Base-by-base conservation (phyloP, 2,113 vertebrate genomes). In the Atlantisia rogersi region DNA sequence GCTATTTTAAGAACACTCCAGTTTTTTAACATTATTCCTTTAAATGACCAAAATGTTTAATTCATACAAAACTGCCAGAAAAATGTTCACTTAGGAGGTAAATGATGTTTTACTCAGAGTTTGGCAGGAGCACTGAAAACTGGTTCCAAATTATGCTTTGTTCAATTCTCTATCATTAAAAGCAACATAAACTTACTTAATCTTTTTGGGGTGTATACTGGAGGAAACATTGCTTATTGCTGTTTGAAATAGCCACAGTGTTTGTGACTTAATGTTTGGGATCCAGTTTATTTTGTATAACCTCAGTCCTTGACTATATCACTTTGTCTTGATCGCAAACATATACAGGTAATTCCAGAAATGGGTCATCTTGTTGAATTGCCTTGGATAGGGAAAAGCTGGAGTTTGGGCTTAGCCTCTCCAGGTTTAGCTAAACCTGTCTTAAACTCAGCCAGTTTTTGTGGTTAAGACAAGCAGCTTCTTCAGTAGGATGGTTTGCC, bases 1-100 rank as follows among this genome's bases (percentile, higher is more conserved):
- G 39, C 89, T 96, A 88, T 97, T 96, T 97, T 95, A 94, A 81
- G 94, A 96, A 90, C 77, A 42, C 84, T 96, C 91, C 94, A 95
- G 74, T 94, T 96, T 96, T 92, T 92, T 82, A 94, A 94, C 80
- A 52, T 95, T 96, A 96, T 96, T 92, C n/a, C 81, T 96, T 89
- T 92, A 96, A 96, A 92, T 94, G 92, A 94, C 92, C 95, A 94
- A 94, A 96, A 96, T 96, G 88, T 92, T 95, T 95, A 94, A 96
- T 95, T 97, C 84, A 88, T 94, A 59, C 89, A 82, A 92, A 95
- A 92, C 95, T 94, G 95, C 92, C 81, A 91, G 92, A 89, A 96
- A 96, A 96, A 91, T 80, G 89, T 94, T 96, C 94, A 87, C 71
- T 95, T 94, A 95, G 91, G 94, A 96, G 96, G 91, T 96, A 96